A percentile compares a stretch with the other conserved stretches of the same genome.
phyloP scores from a whole-genome alignment of 1,140 invertebrate genomes.

The Capitella teleta region DNA sequence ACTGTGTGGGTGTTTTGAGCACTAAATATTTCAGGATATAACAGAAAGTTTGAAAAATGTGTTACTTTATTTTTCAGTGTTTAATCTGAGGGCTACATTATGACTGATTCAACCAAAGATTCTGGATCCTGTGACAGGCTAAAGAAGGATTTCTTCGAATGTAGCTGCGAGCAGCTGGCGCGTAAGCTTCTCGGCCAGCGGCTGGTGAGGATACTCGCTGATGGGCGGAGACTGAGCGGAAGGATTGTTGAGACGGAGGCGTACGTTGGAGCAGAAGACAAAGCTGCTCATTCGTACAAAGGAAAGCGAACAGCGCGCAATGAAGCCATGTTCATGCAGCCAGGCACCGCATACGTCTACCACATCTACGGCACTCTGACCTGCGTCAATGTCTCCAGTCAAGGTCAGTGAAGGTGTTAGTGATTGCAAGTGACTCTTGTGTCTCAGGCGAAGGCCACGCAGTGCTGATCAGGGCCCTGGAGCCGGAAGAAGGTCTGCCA shows the following conservation, averaged over 20 bases:
- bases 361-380: conserved; percentile 72
- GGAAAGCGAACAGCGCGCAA: conserved; percentile 56
- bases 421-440: no score
- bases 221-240: conserved; percentile 49
- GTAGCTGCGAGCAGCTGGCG: conserved; percentile 45
- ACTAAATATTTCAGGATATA: no score
- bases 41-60: no score
- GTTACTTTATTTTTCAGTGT: no score
- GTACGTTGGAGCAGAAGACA: conserved; percentile 60
- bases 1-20: no score
- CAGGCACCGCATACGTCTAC: conserved; percentile 71
- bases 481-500: conserved; percentile 54
- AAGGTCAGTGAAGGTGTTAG: no score
- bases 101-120: no score
- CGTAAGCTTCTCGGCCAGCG: conserved; percentile 49
- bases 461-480: conserved; percentile 59
- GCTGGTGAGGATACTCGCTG: conserved; percentile 49
- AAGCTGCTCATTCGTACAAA: conserved; percentile 59
- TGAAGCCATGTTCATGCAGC: conserved; percentile 65
- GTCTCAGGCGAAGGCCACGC: conserved; percentile 54
- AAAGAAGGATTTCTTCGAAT: no score
- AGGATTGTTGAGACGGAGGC: conserved; percentile 69
- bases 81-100: no score
- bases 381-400: conserved; percentile 70
- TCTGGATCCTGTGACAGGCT: no score